A percentile compares a stretch with the other conserved stretches of the same genome.
Conservation (phyloP, 2,888 invertebrate genomes). For the Rhogogaster chlorosoma region DNA sequence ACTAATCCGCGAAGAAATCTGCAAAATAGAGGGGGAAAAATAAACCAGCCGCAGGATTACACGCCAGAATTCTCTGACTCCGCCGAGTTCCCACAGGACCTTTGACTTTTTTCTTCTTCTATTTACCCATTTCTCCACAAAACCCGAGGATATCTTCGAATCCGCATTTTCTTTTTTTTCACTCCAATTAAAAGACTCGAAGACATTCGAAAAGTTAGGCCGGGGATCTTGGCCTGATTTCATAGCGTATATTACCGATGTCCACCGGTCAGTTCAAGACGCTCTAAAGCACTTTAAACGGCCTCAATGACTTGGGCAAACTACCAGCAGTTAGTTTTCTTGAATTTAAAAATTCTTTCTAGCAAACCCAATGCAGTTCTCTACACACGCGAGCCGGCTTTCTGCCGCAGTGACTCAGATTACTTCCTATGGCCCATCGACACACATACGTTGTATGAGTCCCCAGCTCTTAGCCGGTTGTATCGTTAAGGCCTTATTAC, state of each 20-base stretch:
- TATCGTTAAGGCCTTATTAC: constrained; percentile 64
- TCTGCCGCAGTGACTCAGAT: neutral
- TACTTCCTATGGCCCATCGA: neutral
- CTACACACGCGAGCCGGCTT: neutral
- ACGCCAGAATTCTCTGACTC: neutral
- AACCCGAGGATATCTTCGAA: neutral
- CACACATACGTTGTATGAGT: neutral
- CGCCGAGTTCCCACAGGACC: neutral
- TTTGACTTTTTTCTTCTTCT: neutral
- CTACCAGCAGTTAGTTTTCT: neutral
- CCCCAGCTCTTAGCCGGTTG: constrained; percentile 10
- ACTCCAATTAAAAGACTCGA: no score
- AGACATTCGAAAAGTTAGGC: no score
- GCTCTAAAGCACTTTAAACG: neutral
- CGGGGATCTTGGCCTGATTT: no score
- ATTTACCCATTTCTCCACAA: neutral
- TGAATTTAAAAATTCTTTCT: neutral
- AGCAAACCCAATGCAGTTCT: neutral
- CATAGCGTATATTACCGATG: no score
- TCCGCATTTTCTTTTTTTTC: no score
- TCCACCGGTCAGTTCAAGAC: neutral
- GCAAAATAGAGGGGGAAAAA: neutral
- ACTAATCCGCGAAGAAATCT: constrained; percentile 42
- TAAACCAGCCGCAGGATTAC: neutral
- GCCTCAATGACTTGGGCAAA: neutral